Evolutionary conservation across 2,113 vertebrate species (phyloP), one percentile per base, ranked within the genome.

Genomic region (Henicopernis longicauda): DNA sequence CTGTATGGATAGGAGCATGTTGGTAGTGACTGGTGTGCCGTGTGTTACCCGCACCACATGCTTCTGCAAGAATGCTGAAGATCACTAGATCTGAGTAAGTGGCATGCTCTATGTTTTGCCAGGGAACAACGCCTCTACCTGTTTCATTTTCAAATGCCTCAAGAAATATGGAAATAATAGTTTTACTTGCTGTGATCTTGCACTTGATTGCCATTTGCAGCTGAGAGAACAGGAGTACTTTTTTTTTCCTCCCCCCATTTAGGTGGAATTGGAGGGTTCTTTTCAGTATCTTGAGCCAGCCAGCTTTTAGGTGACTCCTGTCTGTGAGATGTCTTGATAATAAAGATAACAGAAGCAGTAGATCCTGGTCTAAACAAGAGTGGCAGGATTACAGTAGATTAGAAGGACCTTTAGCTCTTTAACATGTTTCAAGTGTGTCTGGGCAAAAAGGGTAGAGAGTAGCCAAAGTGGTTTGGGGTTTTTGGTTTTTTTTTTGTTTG

Each of bases 11-110:
- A 17, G 55, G 59, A 70, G 8, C 7, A 5, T 17, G 6, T 44
- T 0, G 1, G 70, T 44, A 52, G 40, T 61, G 45, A 7, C 74
- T 38, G 57, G 29, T 50, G 38, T 62, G 36, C 25, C 0, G 0
- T 36, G 17, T 61, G 49, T 69, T 32, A 44, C 42, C 36, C 7
- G 7, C 4, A 20, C 9, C n/a, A 16, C 0, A 0, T 42, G 40
- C 55, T 87, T 42, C 67, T 70, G 34, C 16, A 36, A 31, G 69
- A 59, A 16, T 29, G 26, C 59, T 1, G 1, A 16, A 65, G 40
- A 16, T 67, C 12, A 21, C 25, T 31, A 19, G 47, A 23, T 22
- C 38, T 11, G 11, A 44, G 47, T 42, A 42, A 62, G 34, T 9
- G 26, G 7, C n/a, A 19, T 15, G 21, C 52, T 55, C 5, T 20